These are phyloP conservation scores for Drosophila eugracilis DNA, from an alignment of 1,140 invertebrate genomes.

Conservation along the genomic window DNA sequence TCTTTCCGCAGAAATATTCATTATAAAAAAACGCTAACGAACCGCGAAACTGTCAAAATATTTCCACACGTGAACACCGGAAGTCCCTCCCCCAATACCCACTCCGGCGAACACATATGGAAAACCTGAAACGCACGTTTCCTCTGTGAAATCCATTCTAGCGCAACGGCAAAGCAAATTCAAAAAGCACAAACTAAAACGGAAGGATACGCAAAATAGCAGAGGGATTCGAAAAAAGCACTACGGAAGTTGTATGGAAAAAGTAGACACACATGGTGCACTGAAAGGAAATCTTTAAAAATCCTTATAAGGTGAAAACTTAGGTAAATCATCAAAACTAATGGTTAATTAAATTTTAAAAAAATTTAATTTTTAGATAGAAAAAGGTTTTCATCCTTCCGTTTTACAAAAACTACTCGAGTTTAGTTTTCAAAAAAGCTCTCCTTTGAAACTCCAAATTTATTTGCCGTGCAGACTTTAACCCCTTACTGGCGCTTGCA, in stretches of 20 bases:
- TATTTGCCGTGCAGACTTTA: slow-evolving; percentile 35
- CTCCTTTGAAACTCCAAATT: not conserved
- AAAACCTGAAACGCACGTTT: slow-evolving; percentile 49
- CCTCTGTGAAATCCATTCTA: slow-evolving; percentile 50
- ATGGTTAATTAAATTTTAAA: too few species aligned
- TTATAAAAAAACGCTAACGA: slow-evolving; percentile 64
- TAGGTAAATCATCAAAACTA: not conserved
- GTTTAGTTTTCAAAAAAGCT: too few species aligned
- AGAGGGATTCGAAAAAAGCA: slow-evolving; percentile 35
- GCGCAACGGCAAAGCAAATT: slow-evolving; percentile 57
- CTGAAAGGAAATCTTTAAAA: not conserved
- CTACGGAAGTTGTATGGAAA: slow-evolving; percentile 76
- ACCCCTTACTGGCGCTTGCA: slow-evolving; percentile 64
- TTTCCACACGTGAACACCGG: slow-evolving; percentile 64
- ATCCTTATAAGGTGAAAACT: too few species aligned
- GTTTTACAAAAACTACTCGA: too few species aligned
- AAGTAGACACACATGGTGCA: slow-evolving; percentile 38
- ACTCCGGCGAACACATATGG: slow-evolving; percentile 19
- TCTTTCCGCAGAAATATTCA: not conserved
- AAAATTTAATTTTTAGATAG: too few species aligned
- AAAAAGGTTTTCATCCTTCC: too few species aligned
- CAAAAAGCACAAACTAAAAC: slow-evolving; percentile 58
- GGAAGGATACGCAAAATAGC: slow-evolving; percentile 76
- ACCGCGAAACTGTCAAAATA: slow-evolving; percentile 82
- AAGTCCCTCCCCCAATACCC: slow-evolving; percentile 3